A percentile compares a stretch with the other conserved stretches of the same genome.
These are phyloP conservation scores for Octonoba sinensis DNA, from an alignment of 2,888 invertebrate species.

Conservation along the genomic window DNA sequence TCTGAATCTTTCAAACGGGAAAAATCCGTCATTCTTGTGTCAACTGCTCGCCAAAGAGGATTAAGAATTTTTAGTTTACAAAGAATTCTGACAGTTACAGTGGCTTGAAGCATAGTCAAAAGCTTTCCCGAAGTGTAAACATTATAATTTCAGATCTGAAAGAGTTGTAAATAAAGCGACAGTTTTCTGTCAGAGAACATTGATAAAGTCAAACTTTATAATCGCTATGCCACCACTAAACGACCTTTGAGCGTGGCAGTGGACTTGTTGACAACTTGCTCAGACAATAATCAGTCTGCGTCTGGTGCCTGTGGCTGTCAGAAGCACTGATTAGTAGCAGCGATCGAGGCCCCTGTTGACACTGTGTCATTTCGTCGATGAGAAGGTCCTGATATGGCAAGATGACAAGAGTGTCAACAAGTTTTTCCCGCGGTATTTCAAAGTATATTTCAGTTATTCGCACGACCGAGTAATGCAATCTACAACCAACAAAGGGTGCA, in stretches of 20 bases:
- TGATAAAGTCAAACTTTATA: conserved; percentile 10
- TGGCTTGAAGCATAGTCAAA: no score
- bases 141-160: neutral
- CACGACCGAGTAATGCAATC: neutral
- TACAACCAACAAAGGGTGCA: neutral
- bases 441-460: neutral
- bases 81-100: no score
- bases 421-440: neutral
- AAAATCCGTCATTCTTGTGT: no score
- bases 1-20: no score
- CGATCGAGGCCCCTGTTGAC: conserved; percentile 50
- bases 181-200: conserved; percentile 15
- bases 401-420: conserved; percentile 43
- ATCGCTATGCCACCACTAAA: neutral
- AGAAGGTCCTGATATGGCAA: conserved; percentile 43
- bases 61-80: no score
- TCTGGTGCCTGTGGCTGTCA: conserved; percentile 7
- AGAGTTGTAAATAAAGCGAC: conserved; percentile 34
- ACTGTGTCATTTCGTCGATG: conserved; percentile 33
- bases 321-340: conserved; percentile 41
- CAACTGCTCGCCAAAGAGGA: no score
- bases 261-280: conserved; percentile 42
- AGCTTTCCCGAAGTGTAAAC: no score
- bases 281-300: conserved; percentile 51
- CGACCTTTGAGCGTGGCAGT: conserved; percentile 49